Conservation (phyloP, 2,797 vertebrate genomes). For the Sebastes elongatus region DNA sequence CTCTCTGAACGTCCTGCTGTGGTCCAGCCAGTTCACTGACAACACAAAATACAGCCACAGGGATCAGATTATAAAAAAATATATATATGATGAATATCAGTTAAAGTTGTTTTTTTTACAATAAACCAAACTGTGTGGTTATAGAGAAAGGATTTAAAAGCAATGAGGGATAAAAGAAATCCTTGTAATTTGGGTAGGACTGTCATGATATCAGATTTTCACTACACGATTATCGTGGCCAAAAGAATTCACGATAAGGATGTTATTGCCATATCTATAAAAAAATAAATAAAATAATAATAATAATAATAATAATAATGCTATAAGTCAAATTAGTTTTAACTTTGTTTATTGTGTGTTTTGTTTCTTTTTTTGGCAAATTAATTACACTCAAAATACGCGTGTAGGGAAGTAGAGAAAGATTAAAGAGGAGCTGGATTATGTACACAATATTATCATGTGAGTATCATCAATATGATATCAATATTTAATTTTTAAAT, state of each 20-base stretch:
- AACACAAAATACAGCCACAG: slow-evolving; percentile 3
- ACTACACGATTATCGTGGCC: too few relatives aligned
- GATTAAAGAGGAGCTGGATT: too few relatives aligned
- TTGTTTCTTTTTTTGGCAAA: too few relatives aligned
- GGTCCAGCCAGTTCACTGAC: slow-evolving; percentile 98
- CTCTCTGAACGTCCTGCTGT: slow-evolving; percentile 97
- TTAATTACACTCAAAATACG: too few relatives aligned
- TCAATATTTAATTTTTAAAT: too few relatives aligned
- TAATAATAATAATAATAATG: too few relatives aligned
- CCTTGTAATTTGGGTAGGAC: background rate
- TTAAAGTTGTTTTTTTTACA: background rate
- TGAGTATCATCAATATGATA: too few relatives aligned
- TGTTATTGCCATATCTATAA: accelerated
- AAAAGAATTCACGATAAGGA: background rate
- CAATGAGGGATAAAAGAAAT: background rate
- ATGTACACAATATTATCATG: too few relatives aligned
- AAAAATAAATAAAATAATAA: too few relatives aligned
- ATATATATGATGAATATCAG: background rate
- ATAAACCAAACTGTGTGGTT: background rate
- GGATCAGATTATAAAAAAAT: background rate
- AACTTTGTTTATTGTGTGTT: too few relatives aligned
- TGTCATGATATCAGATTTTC: too few relatives aligned
- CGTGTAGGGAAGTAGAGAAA: accelerated
- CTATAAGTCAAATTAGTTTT: too few relatives aligned
- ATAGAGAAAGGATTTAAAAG: background rate